A percentile compares a stretch with the other conserved stretches of the same genome.
Evolutionary conservation across 2,113 vertebrate genomes (phyloP).

Genomic region (Ranitomeya imitator): DNA sequence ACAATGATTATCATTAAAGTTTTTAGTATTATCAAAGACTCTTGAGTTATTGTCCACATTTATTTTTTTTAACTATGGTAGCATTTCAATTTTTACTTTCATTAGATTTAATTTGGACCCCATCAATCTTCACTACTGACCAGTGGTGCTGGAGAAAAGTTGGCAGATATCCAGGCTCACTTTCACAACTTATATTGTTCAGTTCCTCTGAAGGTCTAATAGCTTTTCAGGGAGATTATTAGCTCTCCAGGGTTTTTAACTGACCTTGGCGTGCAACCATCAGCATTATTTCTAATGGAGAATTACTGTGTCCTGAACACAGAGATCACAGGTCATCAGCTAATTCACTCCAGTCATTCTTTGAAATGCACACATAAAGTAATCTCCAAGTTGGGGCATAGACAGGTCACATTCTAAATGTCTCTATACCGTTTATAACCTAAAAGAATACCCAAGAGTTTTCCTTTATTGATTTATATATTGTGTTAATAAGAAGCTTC

Average conservation of each 20-base stretch:
- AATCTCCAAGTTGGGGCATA: constrained; percentile 49
- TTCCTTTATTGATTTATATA: constrained; percentile 51
- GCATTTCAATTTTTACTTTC: background rate
- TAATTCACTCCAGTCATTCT: constrained; percentile 53
- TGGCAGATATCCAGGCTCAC: constrained; percentile 43
- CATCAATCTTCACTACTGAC: constrained; percentile 30
- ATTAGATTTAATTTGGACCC: constrained; percentile 2
- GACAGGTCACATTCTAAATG: constrained; percentile 51
- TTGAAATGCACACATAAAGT: constrained; percentile 53
- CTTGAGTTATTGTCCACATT: background rate
- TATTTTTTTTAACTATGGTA: background rate
- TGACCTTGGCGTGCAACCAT: constrained; percentile 49
- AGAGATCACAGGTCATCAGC: constrained; percentile 54
- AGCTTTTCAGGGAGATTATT: constrained; percentile 56
- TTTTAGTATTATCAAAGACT: background rate
- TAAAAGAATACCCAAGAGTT: constrained; percentile 38
- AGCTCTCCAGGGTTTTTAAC: constrained; percentile 52
- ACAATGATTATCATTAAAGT: background rate
- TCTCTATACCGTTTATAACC: constrained; percentile 51
- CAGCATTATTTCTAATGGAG: constrained; percentile 55
- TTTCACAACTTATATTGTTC: constrained; percentile 40
- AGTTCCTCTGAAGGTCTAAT: constrained; percentile 51
- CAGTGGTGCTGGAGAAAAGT: constrained; percentile 32
- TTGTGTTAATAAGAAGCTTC: constrained; percentile 44
- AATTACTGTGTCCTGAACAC: constrained; percentile 53